Conservation (phyloP, 2,113 vertebrate genomes). For the Paedocypris sp. region DNA sequence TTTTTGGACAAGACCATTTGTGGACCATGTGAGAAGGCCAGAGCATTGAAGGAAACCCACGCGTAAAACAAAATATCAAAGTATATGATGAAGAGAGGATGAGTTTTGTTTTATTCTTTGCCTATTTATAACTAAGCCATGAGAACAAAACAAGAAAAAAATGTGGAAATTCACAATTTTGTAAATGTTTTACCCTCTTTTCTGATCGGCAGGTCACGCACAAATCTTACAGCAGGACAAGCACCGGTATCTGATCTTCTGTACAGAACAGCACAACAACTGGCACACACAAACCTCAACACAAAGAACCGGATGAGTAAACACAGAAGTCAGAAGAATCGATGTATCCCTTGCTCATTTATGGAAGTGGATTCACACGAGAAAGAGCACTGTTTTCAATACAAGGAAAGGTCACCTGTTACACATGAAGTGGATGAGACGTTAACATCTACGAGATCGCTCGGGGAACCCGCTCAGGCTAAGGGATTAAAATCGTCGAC, state of each 20-base stretch:
- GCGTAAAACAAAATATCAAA: constrained; percentile 11
- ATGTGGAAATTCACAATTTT: constrained; percentile 39
- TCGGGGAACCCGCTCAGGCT: constrained; percentile 72
- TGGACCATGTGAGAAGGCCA: too few relatives aligned
- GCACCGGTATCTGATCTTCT: constrained; percentile 74
- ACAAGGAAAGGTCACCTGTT: constrained; percentile 84
- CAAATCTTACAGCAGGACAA: constrained; percentile 54
- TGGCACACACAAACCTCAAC: constrained; percentile 91
- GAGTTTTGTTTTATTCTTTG: constrained; percentile 36
- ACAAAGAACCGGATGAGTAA: constrained; percentile 71
- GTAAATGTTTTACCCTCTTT: constrained; percentile 31
- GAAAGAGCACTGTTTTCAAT: constrained; percentile 96
- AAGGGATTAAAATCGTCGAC: constrained; percentile 65
- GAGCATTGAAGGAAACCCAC: too few relatives aligned
- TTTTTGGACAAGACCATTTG: background rate
- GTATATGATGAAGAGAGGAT: constrained; percentile 7
- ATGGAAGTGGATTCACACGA: constrained; percentile 90
- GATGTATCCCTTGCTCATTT: constrained; percentile 72
- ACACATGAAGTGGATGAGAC: constrained; percentile 79
- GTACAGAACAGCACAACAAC: constrained; percentile 99
- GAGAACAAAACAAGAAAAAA: too few relatives aligned
- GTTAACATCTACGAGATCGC: constrained; percentile 73
- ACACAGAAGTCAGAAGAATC: constrained; percentile 74
- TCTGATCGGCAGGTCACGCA: constrained; percentile 21
- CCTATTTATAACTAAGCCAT: constrained; percentile 35